Evolutionary conservation across 2,888 invertebrate species (phyloP).

Genomic region (Crepidodera aurea): DNA sequence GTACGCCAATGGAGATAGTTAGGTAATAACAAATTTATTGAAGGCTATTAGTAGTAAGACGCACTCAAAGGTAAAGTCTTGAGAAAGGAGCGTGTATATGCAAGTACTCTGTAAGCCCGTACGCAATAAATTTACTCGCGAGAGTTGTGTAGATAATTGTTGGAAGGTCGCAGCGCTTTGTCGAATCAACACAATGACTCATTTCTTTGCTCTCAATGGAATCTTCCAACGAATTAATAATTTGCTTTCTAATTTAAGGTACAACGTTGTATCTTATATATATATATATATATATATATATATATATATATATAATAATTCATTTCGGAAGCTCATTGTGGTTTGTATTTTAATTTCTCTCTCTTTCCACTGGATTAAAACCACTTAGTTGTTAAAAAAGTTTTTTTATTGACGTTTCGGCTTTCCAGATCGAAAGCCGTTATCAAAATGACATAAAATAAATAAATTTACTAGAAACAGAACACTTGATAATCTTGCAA

Average conservation of each 20-base stretch:
- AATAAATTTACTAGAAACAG: too few relatives aligned
- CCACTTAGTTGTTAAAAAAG: too few relatives aligned
- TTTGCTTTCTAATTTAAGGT: constrained; percentile 5
- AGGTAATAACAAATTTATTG: constrained; percentile 28
- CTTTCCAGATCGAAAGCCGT: too few relatives aligned
- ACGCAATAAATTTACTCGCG: constrained; percentile 20
- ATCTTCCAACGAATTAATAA: constrained; percentile 5
- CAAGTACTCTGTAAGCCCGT: constrained; percentile 15
- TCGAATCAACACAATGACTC: constrained; percentile 23
- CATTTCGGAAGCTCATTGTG: too few relatives aligned
- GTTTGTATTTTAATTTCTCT: too few relatives aligned
- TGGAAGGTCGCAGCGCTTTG: constrained; percentile 29
- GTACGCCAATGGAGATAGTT: constrained; percentile 25
- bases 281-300: too few relatives aligned
- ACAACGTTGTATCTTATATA: too few relatives aligned
- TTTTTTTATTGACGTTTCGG: too few relatives aligned
- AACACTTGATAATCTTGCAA: too few relatives aligned
- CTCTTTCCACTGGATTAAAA: too few relatives aligned
- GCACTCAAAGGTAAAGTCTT: constrained; percentile 27
- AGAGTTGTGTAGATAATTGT: constrained; percentile 25
- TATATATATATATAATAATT: too few relatives aligned
- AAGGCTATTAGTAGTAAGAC: constrained; percentile 30
- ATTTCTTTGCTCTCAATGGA: constrained; percentile 22
- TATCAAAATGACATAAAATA: too few relatives aligned
- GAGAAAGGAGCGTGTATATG: constrained; percentile 21